Conservation (phyloP, 1,140 invertebrate genomes). For the Diploscapter pachys region DNA sequence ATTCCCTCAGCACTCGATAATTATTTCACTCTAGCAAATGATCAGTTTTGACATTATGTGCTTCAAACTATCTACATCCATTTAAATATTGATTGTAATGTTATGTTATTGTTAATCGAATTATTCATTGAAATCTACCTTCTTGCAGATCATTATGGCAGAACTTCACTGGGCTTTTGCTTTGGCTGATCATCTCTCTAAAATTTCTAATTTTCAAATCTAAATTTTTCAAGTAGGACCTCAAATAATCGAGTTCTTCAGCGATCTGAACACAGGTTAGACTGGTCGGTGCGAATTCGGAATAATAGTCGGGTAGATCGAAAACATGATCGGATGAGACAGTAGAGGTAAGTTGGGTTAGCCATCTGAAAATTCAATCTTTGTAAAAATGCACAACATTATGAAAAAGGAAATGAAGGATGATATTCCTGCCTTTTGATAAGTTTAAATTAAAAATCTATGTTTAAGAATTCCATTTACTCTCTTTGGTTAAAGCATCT, state of each 20-base stretch:
- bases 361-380: slow-evolving; percentile 42
- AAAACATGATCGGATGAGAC: slow-evolving; percentile 37
- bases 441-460: too few relatives aligned
- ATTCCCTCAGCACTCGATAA: too few relatives aligned
- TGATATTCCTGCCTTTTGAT: too few relatives aligned
- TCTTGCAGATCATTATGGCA: slow-evolving; percentile 97
- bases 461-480: too few relatives aligned
- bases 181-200: slow-evolving; percentile 43
- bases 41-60: too few relatives aligned
- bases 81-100: too few relatives aligned
- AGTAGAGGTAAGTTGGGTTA: slow-evolving; percentile 46
- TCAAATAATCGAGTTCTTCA: slow-evolving; percentile 46
- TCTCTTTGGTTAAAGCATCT: background rate
- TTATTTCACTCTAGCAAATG: too few relatives aligned
- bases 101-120: too few relatives aligned
- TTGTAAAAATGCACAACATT: too few relatives aligned
- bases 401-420: too few relatives aligned
- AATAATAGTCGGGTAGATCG: slow-evolving; percentile 45
- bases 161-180: slow-evolving; percentile 75
- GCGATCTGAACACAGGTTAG: slow-evolving; percentile 44
- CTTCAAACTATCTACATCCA: too few relatives aligned
- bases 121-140: slow-evolving; percentile 63
- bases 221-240: slow-evolving; percentile 31
- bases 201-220: slow-evolving; percentile 12
- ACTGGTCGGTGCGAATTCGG: slow-evolving; percentile 41